Evolutionary conservation across 2,113 vertebrate genomes (phyloP).

Genomic region (Muscicapa adusta): DNA sequence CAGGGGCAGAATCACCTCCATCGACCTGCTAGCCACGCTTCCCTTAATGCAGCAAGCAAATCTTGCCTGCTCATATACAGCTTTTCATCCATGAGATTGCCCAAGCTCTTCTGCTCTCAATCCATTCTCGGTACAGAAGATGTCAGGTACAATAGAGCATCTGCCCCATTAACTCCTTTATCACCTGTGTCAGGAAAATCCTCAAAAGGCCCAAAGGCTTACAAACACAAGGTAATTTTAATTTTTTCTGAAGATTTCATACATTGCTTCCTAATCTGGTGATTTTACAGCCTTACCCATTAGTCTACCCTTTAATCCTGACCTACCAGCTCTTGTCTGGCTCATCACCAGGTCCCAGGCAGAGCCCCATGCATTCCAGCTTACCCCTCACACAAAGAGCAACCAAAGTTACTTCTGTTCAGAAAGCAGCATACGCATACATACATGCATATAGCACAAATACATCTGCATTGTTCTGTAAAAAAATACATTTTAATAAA

Average conservation of each 20-base stretch:
- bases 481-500: background rate
- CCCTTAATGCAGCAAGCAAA: fast-evolving
- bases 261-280: background rate
- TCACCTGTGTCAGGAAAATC: background rate
- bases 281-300: background rate
- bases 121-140: background rate
- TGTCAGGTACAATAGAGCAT: background rate
- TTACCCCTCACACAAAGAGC: background rate
- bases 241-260: background rate
- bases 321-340: background rate
- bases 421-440: fast-evolving
- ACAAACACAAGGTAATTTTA: background rate
- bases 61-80: background rate
- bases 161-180: background rate
- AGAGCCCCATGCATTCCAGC: background rate
- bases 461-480: background rate
- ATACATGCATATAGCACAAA: background rate
- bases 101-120: background rate
- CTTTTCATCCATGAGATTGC: background rate
- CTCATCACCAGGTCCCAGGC: background rate
- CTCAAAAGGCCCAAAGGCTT: background rate
- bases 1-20: background rate
- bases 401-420: background rate
- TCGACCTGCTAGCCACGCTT: fast-evolving
- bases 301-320: background rate